phyloP scores from a whole-genome alignment of 2,888 invertebrate genomes.

The Drosophila barbarae region DNA sequence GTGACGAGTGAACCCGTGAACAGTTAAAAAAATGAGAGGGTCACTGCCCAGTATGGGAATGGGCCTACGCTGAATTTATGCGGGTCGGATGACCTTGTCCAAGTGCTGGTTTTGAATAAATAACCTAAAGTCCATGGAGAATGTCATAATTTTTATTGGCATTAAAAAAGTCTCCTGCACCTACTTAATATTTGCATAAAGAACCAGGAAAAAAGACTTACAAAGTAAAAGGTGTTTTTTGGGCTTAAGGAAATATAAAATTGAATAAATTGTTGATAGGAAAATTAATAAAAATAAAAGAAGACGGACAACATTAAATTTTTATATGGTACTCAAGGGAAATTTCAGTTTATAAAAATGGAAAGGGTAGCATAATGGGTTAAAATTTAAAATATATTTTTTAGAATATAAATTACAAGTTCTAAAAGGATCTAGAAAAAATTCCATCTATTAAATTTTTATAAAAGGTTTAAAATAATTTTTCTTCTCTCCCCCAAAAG shows the following conservation, averaged over 20 bases:
- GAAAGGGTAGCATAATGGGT: neutral
- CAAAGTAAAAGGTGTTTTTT: neutral
- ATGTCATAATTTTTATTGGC: conserved; percentile 1
- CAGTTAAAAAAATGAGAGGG: conserved; percentile 30
- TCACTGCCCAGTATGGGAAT: neutral
- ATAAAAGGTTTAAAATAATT: neutral
- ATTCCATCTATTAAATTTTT: neutral
- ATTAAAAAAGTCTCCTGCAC: conserved; percentile 1
- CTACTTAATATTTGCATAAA: conserved; percentile 5
- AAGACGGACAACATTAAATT: neutral
- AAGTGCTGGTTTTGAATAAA: conserved; percentile 7
- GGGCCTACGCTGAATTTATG: conserved; percentile 13
- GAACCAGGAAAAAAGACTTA: neutral
- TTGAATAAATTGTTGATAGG: neutral
- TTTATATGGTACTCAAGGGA: neutral
- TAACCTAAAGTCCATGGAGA: neutral
- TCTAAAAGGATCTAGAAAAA: neutral
- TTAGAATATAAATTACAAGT: neutral
- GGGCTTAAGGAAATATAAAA: neutral
- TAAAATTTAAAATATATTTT: neutral
- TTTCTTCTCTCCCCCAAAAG: neutral
- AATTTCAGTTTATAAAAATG: neutral
- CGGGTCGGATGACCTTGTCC: conserved; percentile 14
- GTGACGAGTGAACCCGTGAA: conserved; percentile 33
- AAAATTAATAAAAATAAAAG: neutral